Evolutionary conservation across 1,140 invertebrate genomes (phyloP), one percentile per base, ranked within the genome.

Genomic region (Arctopsyche grandis): DNA sequence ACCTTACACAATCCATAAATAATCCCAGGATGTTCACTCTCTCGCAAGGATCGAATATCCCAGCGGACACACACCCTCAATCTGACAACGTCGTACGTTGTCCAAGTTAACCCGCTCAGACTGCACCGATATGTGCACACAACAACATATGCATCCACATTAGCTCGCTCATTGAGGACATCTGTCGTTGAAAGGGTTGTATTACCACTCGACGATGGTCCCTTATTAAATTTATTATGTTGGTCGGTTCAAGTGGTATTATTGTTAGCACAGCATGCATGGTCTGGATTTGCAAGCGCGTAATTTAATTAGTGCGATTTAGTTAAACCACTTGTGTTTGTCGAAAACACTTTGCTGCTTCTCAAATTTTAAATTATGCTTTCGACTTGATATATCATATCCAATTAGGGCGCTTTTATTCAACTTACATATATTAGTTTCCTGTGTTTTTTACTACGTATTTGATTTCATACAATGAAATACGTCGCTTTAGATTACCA

Each of bases 1-100:
- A 52, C 48, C 48, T 52, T 16, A 52, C 16, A 52, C 10, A 22
- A 66, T 66, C 63, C 63, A 66, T 66, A 66, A 66, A 24, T 66
- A 66, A 66, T 66, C 63, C 22, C n/a, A 24, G 63, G 48, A 52
- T 16, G 12, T 52, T 1, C 48, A 5, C 48, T 52, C 10, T 12
- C 48, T 4, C 48, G 12, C 12, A 14, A 52, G 12, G 48, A 5
- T 52, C 12, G 16, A 52, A 52, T 52, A 14, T 52, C 48, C 16
- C 29, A 7, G 7, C 1, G 29, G 29, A 38, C 29, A 38, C 29
- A 38, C 1, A 38, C 29, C 29, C 7, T 7, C 29, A 38, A 38
- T 38, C 29, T 38, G 29, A 38, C 29, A 38, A 38, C 29, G 29
- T 38, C 29, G 10, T 12, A 52, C 48, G 12, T 52, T 52, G 10